Base-by-base conservation (phyloP, 1,140 invertebrate species). In the Hypsibius dujardini region DNA sequence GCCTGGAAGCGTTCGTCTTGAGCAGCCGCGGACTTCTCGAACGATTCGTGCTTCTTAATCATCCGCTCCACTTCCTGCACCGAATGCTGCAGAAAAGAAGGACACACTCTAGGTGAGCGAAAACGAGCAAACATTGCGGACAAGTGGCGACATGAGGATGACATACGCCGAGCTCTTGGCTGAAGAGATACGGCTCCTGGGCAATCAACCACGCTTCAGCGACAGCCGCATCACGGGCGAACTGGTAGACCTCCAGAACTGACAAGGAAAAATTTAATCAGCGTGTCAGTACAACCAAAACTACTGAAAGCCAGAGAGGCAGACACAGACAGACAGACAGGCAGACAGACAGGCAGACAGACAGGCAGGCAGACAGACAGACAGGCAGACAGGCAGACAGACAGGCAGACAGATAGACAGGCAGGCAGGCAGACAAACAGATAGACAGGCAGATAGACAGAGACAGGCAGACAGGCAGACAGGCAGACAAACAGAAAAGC, bases 1-100 rank as follows among this genome's bases (percentile, higher is more conserved):
- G 95, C 95, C 80, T 89, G 88, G 84, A 99, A 99, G 78, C 96
- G 84, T 83, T 98, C 95, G 81, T 99, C 95, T 82, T 99, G 96
- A 72, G 95, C 95, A 73, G 90, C 87, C 70, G 95, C 94, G 7
- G 94, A 95, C 80, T 98, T 98, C 84, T 98, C 95, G 82, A 99
- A 99, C 72, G 95, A 94, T 83, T 99, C 95, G 80, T 99, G 96
- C 82, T 98, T 98, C 84, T 98, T 98, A 73, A 99, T 95, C 60
- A 99, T 84, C 80, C 92, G 94, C 81, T 98, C 95, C 69, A 98
- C 95, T 80, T 97, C 94, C 82, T 98, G 95, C 77, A 99, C 92
- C 46, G 92, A 95, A 3, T 73, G 46, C 1, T 1, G 15, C 56
- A 70, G 2, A 60, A 0, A n/a, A 47, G 46, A 47, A 47, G n/a